Percentiles rank a stretch among this genome's conserved stretches.
Conservation (phyloP, 1,140 invertebrate genomes). For the Steinernema feltiae region DNA sequence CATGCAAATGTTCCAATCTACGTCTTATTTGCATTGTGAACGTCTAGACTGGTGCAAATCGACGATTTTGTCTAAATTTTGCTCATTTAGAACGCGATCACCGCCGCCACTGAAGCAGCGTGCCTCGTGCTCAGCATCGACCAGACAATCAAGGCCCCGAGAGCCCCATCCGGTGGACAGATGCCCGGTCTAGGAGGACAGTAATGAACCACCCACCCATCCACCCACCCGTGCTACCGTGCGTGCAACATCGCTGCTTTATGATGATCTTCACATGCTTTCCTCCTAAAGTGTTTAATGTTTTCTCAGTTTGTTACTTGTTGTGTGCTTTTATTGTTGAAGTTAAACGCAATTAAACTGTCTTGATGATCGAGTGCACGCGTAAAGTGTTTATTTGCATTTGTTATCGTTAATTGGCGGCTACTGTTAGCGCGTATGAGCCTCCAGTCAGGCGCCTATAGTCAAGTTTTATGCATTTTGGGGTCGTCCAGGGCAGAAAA, state of each 20-base stretch:
- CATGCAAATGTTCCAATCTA: too few relatives aligned
- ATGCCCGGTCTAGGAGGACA: conserved; percentile 52
- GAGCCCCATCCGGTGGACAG: conserved; percentile 40
- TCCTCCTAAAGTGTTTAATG: neutral
- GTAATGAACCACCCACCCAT: conserved; percentile 7
- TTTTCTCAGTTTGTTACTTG: conserved; percentile 9
- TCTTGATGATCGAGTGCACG: neutral
- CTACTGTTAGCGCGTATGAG: too few relatives aligned
- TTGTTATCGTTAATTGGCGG: neutral
- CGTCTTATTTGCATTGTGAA: too few relatives aligned
- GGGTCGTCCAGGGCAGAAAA: too few relatives aligned
- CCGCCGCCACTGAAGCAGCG: conserved; percentile 88
- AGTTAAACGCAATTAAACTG: neutral
- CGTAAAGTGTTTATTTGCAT: neutral
- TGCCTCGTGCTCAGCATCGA: conserved; percentile 93
- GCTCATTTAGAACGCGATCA: conserved; percentile 72
- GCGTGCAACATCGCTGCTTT: neutral
- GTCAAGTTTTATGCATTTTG: too few relatives aligned
- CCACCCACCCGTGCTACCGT: neutral
- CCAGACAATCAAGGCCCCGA: conserved; percentile 73
- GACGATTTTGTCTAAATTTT: conserved; percentile 14
- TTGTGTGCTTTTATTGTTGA: neutral
- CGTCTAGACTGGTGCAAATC: too few relatives aligned
- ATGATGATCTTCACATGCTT: conserved; percentile 14
- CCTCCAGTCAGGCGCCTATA: too few relatives aligned